These are phyloP conservation scores for Galago senegalensis DNA, from an alignment of 2,797 vertebrate species.

Conservation along the genomic window DNA sequence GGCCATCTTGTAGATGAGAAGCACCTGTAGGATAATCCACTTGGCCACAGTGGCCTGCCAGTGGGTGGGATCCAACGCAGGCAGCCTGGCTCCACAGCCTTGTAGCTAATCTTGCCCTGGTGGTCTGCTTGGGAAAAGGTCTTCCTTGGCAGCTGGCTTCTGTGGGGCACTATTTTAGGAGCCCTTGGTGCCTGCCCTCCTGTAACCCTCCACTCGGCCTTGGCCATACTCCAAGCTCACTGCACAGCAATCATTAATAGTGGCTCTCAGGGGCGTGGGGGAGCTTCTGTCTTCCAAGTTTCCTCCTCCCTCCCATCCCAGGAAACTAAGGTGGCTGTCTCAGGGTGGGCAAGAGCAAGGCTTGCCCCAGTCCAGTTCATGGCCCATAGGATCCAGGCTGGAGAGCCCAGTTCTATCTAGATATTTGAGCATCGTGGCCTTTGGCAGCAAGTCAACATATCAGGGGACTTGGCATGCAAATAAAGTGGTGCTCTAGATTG, in stretches of 20 bases:
- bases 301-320: background rate
- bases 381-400: background rate
- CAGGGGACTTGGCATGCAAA: background rate
- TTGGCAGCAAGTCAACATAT: background rate
- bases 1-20: background rate
- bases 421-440: background rate
- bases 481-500: background rate
- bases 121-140: background rate
- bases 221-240: background rate
- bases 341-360: background rate
- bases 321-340: background rate
- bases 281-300: background rate
- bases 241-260: background rate
- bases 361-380: background rate
- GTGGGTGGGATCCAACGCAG: background rate
- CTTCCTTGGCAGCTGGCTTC: background rate
- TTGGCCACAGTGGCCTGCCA: background rate
- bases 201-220: too few species aligned
- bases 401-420: background rate
- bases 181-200: background rate
- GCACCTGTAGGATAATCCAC: background rate
- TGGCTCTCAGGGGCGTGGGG: accelerated
- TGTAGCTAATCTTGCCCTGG: background rate
- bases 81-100: background rate
- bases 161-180: background rate